Percentiles rank a stretch among this genome's conserved stretches.
phyloP scores from a whole-genome alignment of 2,888 invertebrate genomes.

The Himalopsyche japonica region DNA sequence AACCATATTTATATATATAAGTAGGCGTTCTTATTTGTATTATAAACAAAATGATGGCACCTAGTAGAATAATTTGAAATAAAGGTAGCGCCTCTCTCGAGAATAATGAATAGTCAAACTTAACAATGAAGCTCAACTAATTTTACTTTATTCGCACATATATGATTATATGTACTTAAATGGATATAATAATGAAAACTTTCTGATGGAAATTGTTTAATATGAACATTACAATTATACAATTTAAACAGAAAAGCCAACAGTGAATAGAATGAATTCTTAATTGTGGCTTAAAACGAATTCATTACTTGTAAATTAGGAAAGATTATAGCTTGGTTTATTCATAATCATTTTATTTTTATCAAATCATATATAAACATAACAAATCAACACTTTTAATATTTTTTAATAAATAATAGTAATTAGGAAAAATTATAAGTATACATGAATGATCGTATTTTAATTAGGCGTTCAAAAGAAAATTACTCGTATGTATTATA shows the following conservation, averaged over 20 bases:
- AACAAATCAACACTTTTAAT: too few relatives aligned
- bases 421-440: too few relatives aligned
- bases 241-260: not conserved
- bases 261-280: not conserved
- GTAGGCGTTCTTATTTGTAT: not conserved
- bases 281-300: not conserved
- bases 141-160: not conserved
- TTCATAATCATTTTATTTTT: too few relatives aligned
- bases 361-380: too few relatives aligned
- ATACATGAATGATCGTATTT: too few relatives aligned
- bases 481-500: too few relatives aligned
- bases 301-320: not conserved
- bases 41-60: not conserved
- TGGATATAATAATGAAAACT: not conserved
- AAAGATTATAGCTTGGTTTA: too few relatives aligned
- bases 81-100: not conserved
- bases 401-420: too few relatives aligned
- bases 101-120: not conserved
- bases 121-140: not conserved
- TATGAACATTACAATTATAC: not conserved
- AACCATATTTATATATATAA: not conserved
- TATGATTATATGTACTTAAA: not conserved
- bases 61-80: not conserved
- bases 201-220: not conserved
- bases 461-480: too few relatives aligned